A percentile compares a stretch with the other conserved stretches of the same genome.
These are phyloP conservation scores for Drosophila testacea DNA, from an alignment of 2,888 invertebrate species.

Conservation along the genomic window DNA sequence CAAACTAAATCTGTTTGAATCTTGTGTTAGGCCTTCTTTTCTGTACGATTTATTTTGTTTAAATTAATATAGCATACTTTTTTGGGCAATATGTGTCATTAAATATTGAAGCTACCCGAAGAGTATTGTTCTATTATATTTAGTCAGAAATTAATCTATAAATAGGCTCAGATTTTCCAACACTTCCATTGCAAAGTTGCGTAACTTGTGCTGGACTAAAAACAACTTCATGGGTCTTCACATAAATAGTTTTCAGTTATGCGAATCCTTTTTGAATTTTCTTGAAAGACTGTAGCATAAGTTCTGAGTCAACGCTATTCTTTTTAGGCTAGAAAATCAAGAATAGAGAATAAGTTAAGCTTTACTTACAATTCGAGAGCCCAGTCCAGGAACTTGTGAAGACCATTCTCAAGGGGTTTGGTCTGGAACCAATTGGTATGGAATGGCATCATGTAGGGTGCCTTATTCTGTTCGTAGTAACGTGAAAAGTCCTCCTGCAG, in stretches of 20 bases:
- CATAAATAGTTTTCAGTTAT: too few species aligned
- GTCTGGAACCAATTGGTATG: conserved; percentile 99
- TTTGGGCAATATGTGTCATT: not conserved
- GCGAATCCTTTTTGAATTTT: too few species aligned
- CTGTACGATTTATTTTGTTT: not conserved
- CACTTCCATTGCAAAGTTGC: too few species aligned
- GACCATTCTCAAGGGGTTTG: conserved; percentile 91
- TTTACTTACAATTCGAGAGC: conserved; percentile 89
- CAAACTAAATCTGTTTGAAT: conserved; percentile 13
- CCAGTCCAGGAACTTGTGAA: conserved; percentile 95
- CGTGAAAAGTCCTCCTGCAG: conserved; percentile 94
- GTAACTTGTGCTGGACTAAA: too few species aligned
- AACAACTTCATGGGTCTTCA: too few species aligned
- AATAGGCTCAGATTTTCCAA: too few species aligned
- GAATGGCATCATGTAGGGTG: conserved; percentile 97
- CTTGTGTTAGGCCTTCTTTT: not conserved
- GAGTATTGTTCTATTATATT: too few species aligned
- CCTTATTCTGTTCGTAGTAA: conserved; percentile 94
- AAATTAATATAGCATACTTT: not conserved
- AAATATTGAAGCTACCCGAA: not conserved
- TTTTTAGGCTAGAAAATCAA: too few species aligned
- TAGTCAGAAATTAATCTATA: too few species aligned
- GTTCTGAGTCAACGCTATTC: too few species aligned
- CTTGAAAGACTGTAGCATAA: too few species aligned
- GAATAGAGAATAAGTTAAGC: too few species aligned